Base-by-base conservation (phyloP, 2,797 vertebrate genomes). In the Xiphorhynchus erythropygius region DNA sequence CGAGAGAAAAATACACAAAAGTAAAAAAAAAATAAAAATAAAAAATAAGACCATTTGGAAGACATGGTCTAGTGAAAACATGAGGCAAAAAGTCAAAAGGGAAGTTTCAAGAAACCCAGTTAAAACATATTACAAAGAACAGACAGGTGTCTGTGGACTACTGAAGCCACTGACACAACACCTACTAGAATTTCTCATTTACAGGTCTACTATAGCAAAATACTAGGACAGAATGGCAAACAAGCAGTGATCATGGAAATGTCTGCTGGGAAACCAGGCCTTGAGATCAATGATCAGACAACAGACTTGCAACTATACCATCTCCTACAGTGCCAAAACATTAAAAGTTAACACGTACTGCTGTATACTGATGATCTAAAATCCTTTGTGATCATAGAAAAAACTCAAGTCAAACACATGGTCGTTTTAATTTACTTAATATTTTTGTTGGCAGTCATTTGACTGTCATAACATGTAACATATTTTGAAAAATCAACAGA, bases 221-320 rank as follows among this genome's bases (percentile, higher is more conserved):
- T 64, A 85, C 6, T 33, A 84, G 39, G 82, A 90, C 4, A 81
- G 22, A 93, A 44, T 80, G 56, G 67, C 89, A 97, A 95, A 95
- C 62, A 94, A 92, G 50, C 73, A 94, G 53, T 65, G 50, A 95
- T 79, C 57, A 71, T 22, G 60, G 42, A 69, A 91, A 53, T 74
- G 82, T 44, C 50, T 32, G 8, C 53, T 87, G 42, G n/a, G 53
- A 91, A 94, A 59, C 8, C 21, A 62, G 25, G 35, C 22, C 44
- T 44, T 69, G 27, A 50, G 77, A 89, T 32, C 76, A 56, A 10
- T 13, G 47, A 79, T 3, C 4, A 35, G 42, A 69, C 11, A 57
- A 32, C 7, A 57, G 44, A 32, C 33, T 68, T 68, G n/a, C 19
- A 95, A 78, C 46, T 33, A 24, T 8, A 76, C 11, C 0, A 13